Evolutionary conservation across 2,113 vertebrate genomes (phyloP), one percentile per base, ranked within the genome.

Genomic region (Seriola dumerili): DNA sequence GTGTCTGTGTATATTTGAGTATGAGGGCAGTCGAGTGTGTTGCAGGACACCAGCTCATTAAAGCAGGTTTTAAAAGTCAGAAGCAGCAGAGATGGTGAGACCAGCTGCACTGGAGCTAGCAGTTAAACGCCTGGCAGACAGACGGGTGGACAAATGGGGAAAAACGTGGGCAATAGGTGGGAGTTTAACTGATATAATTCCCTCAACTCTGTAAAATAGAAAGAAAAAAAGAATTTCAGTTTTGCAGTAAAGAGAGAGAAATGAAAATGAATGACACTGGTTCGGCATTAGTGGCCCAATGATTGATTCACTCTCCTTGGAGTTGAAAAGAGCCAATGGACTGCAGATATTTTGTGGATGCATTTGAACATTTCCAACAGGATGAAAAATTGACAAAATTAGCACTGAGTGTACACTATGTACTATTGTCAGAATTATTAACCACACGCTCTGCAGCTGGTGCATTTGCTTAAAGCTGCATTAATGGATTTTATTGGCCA

Each of bases 1-100:
- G 78, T 83, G 86, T 79, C 82, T 65, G 69, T 87, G 85, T 89
- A 77, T 89, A 89, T 91, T 86, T 89, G 80, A 87, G 87, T 72
- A 68, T 44, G 81, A 42, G 81, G 63, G 83, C 75, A 76, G 67
- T 36, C 32, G 66, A 86, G 85, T 68, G 78, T 76, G 87, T 90
- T 78, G 66, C 85, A 78, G 78, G 88, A 84, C 83, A 52, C 88
- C 70, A 91, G 89, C 93, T 92, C 83, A 83, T 93, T 92, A 94
- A 92, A 93, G 58, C 58, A 5, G 67, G 32, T 44, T 55, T 87
- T 92, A 89, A 94, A 92, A 81, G 71, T 85, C 65, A 61, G 80
- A 61, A 55, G 84, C 25, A 52, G 86, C 79, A 72, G 74, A 63
- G 73, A 70, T 16, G 75, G 68, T 68, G 34, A 23, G 81, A 83